Percentiles rank a stretch among this genome's conserved stretches.
Conservation (phyloP, 2,888 invertebrate genomes). For the Dynastes hyllus region DNA sequence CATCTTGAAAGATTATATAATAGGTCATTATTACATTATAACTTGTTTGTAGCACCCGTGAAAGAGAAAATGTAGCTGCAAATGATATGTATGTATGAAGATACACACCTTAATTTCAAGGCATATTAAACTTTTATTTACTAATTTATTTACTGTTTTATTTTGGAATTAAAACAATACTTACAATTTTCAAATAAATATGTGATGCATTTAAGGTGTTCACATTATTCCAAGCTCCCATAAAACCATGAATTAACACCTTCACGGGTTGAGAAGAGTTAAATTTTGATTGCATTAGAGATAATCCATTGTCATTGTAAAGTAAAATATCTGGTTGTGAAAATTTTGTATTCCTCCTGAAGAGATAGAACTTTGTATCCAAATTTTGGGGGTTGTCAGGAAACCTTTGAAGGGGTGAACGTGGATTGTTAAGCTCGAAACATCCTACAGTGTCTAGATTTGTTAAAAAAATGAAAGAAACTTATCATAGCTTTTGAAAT, state of each 20-base stretch:
- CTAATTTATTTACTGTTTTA: no score
- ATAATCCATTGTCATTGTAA: conserved; percentile 72
- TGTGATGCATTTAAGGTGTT: conserved; percentile 70
- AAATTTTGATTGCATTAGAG: conserved; percentile 71
- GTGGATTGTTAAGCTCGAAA: conserved; percentile 72
- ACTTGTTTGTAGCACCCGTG: no score
- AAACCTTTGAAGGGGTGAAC: conserved; percentile 72
- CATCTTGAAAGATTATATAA: no score
- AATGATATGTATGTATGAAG: no score
- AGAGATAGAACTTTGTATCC: conserved; percentile 74
- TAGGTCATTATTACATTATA: no score
- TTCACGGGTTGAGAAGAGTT: conserved; percentile 71
- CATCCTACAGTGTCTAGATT: conserved; percentile 75
- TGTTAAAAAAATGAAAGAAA: not conserved
- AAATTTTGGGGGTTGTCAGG: conserved; percentile 74
- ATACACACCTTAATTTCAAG: no score
- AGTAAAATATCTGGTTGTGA: conserved; percentile 69
- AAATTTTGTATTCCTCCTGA: conserved; percentile 69
- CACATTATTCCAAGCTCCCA: conserved; percentile 73
- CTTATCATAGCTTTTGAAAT: no score
- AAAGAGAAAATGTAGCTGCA: no score
- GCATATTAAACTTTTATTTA: no score
- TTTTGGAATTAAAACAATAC: conserved; percentile 50
- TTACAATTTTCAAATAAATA: conserved; percentile 73
- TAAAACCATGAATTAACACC: conserved; percentile 75